Evolutionary conservation across 2,797 vertebrate species (phyloP).

Genomic region (Centropyge bicolor): DNA sequence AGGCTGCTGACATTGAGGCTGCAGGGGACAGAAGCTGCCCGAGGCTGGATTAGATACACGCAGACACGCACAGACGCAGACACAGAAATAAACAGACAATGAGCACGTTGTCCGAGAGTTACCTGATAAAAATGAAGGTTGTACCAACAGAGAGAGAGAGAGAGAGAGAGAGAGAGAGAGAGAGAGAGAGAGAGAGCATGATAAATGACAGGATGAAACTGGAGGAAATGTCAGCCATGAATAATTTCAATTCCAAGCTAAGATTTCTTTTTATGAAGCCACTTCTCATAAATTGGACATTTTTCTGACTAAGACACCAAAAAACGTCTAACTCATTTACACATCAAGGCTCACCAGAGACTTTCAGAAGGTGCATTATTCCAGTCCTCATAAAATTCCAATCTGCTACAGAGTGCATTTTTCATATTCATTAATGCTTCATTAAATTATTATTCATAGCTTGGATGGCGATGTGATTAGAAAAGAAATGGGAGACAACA

Average conservation of each 20-base stretch:
- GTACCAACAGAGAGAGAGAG: background rate
- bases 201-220: slow-evolving; percentile 46
- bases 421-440: slow-evolving; percentile 73
- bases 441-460: slow-evolving; percentile 81
- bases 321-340: slow-evolving; percentile 65
- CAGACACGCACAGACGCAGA: slow-evolving; percentile 42
- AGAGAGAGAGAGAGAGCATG: slow-evolving; percentile 26
- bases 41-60: slow-evolving; percentile 72
- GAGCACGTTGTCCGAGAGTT: slow-evolving; percentile 41
- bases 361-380: slow-evolving; percentile 64
- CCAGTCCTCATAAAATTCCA: slow-evolving; percentile 64
- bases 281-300: slow-evolving; percentile 52
- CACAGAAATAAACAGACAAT: slow-evolving; percentile 68
- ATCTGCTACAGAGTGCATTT: slow-evolving; percentile 65
- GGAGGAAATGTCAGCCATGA: slow-evolving; percentile 52
- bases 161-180: slow-evolving; percentile 20
- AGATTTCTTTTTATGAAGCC: slow-evolving; percentile 33
- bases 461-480: slow-evolving; percentile 73
- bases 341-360: slow-evolving; percentile 72
- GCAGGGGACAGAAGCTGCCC: slow-evolving; percentile 71
- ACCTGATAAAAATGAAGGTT: slow-evolving; percentile 56
- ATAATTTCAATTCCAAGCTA: slow-evolving; percentile 58
- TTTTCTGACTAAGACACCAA: slow-evolving; percentile 43
- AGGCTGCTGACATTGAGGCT: slow-evolving; percentile 77
- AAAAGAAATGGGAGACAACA: slow-evolving; percentile 71